A percentile compares a stretch with the other conserved stretches of the same genome.
These are phyloP conservation scores for Cantharis nigra DNA, from an alignment of 2,888 invertebrate species.

Conservation along the genomic window DNA sequence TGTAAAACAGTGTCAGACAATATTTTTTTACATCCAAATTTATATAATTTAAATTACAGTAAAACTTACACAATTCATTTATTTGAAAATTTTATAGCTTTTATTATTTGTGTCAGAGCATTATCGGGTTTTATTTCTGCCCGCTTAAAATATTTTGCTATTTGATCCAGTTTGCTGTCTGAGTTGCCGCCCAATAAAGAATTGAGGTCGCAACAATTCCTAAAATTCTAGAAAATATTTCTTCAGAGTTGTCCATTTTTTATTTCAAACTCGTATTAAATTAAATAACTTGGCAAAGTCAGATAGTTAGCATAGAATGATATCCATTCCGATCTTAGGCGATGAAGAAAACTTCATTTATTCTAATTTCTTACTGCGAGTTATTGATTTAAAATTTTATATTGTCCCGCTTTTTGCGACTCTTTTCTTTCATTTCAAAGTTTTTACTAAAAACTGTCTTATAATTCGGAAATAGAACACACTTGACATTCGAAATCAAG, in stretches of 20 bases:
- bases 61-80: background rate
- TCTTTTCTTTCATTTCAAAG: background rate
- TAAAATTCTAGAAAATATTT: constrained; percentile 5
- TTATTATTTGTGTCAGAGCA: constrained; percentile 14
- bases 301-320: background rate
- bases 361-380: background rate
- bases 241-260: constrained; percentile 1
- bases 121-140: constrained; percentile 19
- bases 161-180: constrained; percentile 14
- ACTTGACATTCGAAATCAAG: background rate
- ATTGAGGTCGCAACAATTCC: constrained; percentile 5
- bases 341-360: background rate
- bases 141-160: constrained; percentile 15
- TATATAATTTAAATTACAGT: background rate
- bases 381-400: background rate
- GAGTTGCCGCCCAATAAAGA: constrained; percentile 10
- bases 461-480: background rate
- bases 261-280: constrained; percentile 2
- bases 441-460: background rate
- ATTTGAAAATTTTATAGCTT: constrained; percentile 10
- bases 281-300: constrained; percentile 3
- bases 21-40: constrained; percentile 3
- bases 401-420: background rate
- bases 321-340: background rate
- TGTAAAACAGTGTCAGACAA: constrained; percentile 8